These are phyloP conservation scores for Hermaeophaga mercurialis DNA, from an alignment of 2,888 invertebrate species.

Conservation along the genomic window DNA sequence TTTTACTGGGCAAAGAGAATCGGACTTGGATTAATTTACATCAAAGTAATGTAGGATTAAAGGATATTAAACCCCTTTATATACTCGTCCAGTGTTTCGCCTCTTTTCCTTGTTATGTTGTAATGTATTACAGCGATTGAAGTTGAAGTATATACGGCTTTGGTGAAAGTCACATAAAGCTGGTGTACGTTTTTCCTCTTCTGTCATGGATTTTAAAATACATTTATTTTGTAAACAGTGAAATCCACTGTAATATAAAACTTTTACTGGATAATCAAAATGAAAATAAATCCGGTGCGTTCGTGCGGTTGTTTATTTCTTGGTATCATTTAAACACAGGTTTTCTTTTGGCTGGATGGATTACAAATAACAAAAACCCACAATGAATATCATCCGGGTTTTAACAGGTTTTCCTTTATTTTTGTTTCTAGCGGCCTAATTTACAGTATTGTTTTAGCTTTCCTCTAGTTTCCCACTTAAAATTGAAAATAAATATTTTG, in stretches of 20 bases:
- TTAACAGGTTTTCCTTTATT: no score
- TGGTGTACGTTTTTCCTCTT: background rate
- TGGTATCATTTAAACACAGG: no score
- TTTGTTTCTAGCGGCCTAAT: no score
- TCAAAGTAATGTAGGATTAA: background rate
- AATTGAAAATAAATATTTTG: no score
- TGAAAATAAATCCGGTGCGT: no score
- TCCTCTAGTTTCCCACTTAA: no score
- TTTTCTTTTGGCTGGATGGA: no score
- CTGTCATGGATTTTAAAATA: background rate
- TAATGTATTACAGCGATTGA: background rate
- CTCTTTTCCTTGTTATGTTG: background rate
- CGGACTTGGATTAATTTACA: background rate
- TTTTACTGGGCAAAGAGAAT: background rate
- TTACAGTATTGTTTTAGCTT: no score
- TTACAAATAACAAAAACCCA: no score
- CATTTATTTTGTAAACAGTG: background rate
- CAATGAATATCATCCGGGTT: no score
- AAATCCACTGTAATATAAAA: background rate
- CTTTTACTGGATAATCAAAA: no score
- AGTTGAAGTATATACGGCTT: background rate
- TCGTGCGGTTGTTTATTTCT: no score
- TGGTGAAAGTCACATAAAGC: background rate
- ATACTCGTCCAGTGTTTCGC: background rate
- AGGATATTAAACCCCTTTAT: background rate